These are phyloP conservation scores for Sturmia bella DNA, from an alignment of 2,888 invertebrate genomes.

Conservation along the genomic window DNA sequence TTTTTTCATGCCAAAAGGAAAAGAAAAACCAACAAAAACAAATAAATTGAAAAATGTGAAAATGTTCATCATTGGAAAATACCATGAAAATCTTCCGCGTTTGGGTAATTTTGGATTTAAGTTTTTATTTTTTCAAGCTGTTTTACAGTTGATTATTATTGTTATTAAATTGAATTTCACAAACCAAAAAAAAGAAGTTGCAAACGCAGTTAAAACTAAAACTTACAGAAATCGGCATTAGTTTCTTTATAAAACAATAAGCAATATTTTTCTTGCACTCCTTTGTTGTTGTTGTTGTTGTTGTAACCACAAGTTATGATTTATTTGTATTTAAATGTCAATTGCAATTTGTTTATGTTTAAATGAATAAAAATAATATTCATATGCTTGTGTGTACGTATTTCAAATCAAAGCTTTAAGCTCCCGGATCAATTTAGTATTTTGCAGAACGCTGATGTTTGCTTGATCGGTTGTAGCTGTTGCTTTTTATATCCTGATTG, in stretches of 20 bases:
- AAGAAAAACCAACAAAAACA: slow-evolving; percentile 27
- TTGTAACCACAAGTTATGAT: slow-evolving; percentile 53
- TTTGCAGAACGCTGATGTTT: not conserved
- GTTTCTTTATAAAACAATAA: slow-evolving; percentile 20
- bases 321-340: slow-evolving; percentile 57
- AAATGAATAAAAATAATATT: slow-evolving; percentile 34
- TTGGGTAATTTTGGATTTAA: slow-evolving; percentile 73
- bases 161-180: slow-evolving; percentile 63
- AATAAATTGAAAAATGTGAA: slow-evolving; percentile 69
- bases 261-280: slow-evolving; percentile 10
- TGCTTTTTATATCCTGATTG: slow-evolving; percentile 50
- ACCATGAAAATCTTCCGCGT: slow-evolving; percentile 67
- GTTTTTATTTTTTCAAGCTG: slow-evolving; percentile 10
- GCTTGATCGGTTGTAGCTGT: slow-evolving; percentile 20
- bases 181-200: slow-evolving; percentile 41
- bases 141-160: slow-evolving; percentile 32
- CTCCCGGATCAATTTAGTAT: slow-evolving; percentile 55
- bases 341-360: slow-evolving; percentile 49
- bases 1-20: slow-evolving; percentile 32
- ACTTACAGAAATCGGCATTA: not conserved
- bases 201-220: slow-evolving; percentile 1
- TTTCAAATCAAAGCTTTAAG: slow-evolving; percentile 40
- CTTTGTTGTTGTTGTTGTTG: not conserved
- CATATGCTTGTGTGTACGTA: not conserved
- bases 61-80: slow-evolving; percentile 71